Percentiles rank a stretch among this genome's conserved stretches.
Conservation (phyloP, 1,140 invertebrate genomes). For the Coenobita brevimanus region DNA sequence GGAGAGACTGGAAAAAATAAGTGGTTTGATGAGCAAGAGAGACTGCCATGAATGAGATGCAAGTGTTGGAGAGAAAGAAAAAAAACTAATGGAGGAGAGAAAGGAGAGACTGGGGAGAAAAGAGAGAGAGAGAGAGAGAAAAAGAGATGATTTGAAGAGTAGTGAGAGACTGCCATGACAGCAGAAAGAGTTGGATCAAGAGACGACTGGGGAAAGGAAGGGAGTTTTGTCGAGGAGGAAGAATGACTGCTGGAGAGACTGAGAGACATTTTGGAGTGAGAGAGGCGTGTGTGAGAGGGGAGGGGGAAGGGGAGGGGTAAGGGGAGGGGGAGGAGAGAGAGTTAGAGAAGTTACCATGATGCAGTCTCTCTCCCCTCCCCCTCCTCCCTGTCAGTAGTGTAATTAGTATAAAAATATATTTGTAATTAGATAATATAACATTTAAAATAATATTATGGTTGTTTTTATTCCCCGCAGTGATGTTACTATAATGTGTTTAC, state of each 20-base stretch:
- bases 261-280: too few species aligned
- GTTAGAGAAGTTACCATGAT: background rate
- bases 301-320: background rate
- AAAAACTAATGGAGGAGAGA: background rate
- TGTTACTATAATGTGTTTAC: too few species aligned
- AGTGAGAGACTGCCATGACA: background rate
- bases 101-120: background rate
- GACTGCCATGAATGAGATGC: too few species aligned
- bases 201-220: background rate
- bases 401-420: too few species aligned
- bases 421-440: too few species aligned
- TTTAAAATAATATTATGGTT: too few species aligned
- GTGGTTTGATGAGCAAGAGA: too few species aligned
- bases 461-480: too few species aligned
- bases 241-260: background rate
- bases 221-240: background rate
- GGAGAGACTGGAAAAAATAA: too few species aligned
- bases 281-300: background rate
- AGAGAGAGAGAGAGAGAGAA: background rate
- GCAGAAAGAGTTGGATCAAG: too few species aligned
- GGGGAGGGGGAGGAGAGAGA: background rate
- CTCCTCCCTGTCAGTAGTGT: background rate
- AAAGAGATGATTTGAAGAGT: background rate
- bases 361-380: background rate
- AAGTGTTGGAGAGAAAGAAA: constrained; percentile 5